These are phyloP conservation scores for Lasioglossum malachurum DNA, from an alignment of 2,888 invertebrate genomes.

Conservation along the genomic window DNA sequence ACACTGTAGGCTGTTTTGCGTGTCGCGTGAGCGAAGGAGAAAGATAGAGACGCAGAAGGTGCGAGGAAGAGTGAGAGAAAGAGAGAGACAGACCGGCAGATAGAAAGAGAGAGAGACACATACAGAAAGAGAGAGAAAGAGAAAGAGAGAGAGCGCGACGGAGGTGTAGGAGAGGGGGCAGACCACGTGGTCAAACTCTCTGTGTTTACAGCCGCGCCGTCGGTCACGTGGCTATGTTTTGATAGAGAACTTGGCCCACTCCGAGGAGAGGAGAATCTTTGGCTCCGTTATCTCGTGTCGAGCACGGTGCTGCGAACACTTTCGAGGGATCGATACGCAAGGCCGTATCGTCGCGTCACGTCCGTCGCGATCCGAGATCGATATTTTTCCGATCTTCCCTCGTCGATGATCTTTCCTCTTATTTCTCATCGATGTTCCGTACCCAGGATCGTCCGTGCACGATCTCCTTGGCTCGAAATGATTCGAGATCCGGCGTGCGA, in stretches of 20 bases:
- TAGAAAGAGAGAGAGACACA: background rate
- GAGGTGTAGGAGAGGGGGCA: conserved; percentile 60
- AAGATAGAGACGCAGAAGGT: conserved; percentile 30
- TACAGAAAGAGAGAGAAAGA: background rate
- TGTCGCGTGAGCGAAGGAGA: conserved; percentile 50
- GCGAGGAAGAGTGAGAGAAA: conserved; percentile 35
- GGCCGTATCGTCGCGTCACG: conserved; percentile 7
- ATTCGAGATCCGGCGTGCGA: background rate
- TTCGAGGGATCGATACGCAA: conserved; percentile 1
- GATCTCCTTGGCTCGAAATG: background rate
- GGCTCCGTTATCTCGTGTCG: conserved; percentile 35
- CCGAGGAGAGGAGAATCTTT: conserved; percentile 42
- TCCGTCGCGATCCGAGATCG: conserved; percentile 8
- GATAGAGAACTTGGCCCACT: conserved; percentile 75
- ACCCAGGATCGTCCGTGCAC: background rate
- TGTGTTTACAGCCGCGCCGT: conserved; percentile 80
- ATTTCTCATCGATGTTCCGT: conserved; percentile 61
- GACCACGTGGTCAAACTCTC: conserved; percentile 82
- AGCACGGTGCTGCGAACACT: conserved; percentile 14
- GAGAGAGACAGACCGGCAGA: background rate
- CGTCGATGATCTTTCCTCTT: conserved; percentile 23
- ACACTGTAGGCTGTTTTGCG: conserved; percentile 59
- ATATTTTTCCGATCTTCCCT: conserved; percentile 37
- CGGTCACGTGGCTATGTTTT: conserved; percentile 82
- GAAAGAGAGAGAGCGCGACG: background rate